phyloP scores from a whole-genome alignment of 1,140 invertebrate species.

The Tetragonula clypearis region DNA sequence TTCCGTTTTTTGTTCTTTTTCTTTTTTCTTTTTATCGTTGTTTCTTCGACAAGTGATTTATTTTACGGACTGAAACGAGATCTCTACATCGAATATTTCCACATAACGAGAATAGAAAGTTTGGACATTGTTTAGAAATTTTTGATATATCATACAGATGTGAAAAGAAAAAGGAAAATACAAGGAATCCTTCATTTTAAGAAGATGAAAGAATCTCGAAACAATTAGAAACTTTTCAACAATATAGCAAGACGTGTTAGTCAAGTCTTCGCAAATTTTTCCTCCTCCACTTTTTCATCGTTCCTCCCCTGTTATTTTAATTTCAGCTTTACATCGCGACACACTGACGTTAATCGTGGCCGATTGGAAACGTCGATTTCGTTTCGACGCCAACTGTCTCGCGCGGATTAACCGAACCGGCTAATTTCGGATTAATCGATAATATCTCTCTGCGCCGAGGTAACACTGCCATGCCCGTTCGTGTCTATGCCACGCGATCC shows the following conservation, averaged over 20 bases:
- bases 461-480: slow-evolving; percentile 18
- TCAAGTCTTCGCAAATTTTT: not conserved
- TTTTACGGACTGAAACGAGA: not conserved
- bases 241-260: not conserved
- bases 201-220: not conserved
- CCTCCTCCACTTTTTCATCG: no score
- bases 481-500: not conserved
- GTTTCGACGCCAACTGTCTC: slow-evolving; percentile 17
- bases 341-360: slow-evolving; percentile 12
- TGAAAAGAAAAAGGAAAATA: not conserved
- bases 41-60: not conserved
- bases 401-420: slow-evolving; percentile 35
- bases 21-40: not conserved
- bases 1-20: not conserved
- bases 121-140: not conserved
- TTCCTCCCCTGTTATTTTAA: not conserved
- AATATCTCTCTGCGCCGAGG: slow-evolving; percentile 2
- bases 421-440: slow-evolving; percentile 49
- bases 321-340: not conserved
- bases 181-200: not conserved
- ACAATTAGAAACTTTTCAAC: not conserved
- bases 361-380: slow-evolving; percentile 20
- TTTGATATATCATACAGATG: not conserved
- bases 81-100: not conserved
- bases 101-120: not conserved